Evolutionary conservation across 2,797 vertebrate genomes (phyloP), one percentile per base, ranked within the genome.

Genomic region (Mormyrus hasselquistii): DNA sequence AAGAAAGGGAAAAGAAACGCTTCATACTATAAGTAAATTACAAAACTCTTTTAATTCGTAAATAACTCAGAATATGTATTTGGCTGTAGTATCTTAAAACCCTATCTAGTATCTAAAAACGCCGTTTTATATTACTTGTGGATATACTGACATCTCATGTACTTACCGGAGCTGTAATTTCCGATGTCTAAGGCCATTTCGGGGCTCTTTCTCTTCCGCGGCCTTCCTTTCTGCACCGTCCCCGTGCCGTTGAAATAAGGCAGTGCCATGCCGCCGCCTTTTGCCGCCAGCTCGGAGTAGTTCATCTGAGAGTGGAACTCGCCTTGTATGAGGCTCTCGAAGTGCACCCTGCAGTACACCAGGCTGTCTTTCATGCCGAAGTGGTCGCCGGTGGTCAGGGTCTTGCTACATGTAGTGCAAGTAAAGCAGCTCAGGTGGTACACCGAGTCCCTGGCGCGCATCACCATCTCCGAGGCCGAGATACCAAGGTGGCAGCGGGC

Each of bases 401-500:
- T 98, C 96, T 99, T 98, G 97, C 97, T 98, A 95, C 98, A 99
- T 2, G 98, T 98, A 92, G 98, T 98, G 94, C 98, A 99, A 76
- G 98, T 99, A 96, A 99, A 99, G 95, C 98, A 99, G 96, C 98
- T 98, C 95, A 99, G 95, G 94, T 99, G 98, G 93, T 99, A 99
- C 91, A 99, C 98, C n/a, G 98, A 98, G 93, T 99, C 98, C 93
- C 98, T 96, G 89, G 98, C 98, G 88, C 98, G 96, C 98, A 99
- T 99, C 93, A 99, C 98, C 98, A 99, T 99, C 95, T 99, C 98
- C 3, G 98, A 99, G 92, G 98, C 98, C 19, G 98, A 99, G 91
- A 99, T 99, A 92, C 98, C 98, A 95, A 99, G 97, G 96, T 99
- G 98, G 96, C 98, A 99, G 95, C 98, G 98, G 94, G 98, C 98